A percentile compares a stretch with the other conserved stretches of the same genome.
Conservation (phyloP, 2,113 vertebrate species). For the Copsychus sechellarum region DNA sequence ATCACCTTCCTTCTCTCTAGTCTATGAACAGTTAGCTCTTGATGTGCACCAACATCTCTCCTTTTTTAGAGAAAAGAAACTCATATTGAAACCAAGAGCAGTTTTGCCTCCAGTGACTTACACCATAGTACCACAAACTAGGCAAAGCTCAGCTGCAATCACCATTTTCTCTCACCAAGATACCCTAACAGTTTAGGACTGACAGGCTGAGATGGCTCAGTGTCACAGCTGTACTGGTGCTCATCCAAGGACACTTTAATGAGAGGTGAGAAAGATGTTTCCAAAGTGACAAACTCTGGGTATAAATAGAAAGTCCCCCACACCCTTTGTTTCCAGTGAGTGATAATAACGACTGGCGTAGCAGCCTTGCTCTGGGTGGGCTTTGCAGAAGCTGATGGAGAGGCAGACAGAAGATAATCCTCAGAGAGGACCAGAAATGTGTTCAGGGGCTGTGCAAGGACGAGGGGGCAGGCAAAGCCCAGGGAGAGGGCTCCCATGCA, state of each 20-base stretch:
- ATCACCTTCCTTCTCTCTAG: neutral
- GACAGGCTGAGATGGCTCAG: neutral
- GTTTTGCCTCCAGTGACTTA: neutral
- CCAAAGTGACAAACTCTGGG: neutral
- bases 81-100: neutral
- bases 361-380: neutral
- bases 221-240: neutral
- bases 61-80: neutral
- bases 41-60: neutral
- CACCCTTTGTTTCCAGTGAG: neutral
- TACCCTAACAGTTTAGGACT: neutral
- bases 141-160: neutral
- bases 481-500: neutral
- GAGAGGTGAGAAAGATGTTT: slow-evolving; percentile 10
- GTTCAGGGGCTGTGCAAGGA: neutral
- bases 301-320: neutral
- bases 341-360: neutral
- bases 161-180: neutral
- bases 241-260: neutral
- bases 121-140: neutral
- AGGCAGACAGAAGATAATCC: neutral
- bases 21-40: neutral
- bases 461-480: neutral
- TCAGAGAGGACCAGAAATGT: neutral
- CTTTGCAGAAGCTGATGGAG: neutral